Base-by-base conservation (phyloP, 2,797 vertebrate genomes). In the Brachyrhaphis roseni region DNA sequence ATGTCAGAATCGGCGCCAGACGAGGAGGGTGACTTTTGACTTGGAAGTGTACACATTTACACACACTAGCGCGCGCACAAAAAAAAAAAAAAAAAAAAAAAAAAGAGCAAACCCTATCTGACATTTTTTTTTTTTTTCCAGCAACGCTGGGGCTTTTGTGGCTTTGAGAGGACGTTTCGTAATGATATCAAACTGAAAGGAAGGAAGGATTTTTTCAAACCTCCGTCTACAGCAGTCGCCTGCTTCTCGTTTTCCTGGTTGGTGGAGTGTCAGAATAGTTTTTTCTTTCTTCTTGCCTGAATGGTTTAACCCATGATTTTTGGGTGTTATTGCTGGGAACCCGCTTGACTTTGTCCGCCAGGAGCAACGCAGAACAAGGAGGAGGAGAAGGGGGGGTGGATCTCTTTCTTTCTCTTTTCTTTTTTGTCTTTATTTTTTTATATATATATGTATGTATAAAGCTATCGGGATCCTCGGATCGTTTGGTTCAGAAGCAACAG, bases 171-270 rank as follows among this genome's bases (percentile, higher is more conserved):
- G 94, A 94, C 93, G 93, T 95, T 94, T 95, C 94, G 95, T 95
- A 94, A 95, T 92, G 93, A 92, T 92, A 88, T 88, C 84, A 95
- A 93, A 94, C 89, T 93, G 92, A 95, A 91, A 95, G 94, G 94
- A 95, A 95, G 94, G 93, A 95, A 94, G 93, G 93, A 85, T 95
- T 94, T 92, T 64, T 94, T 93, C 86, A 80, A 83, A 72, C 80
- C 91, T 88, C 87, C 80, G 70, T 89, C 83, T 91, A 83, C 90
- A 93, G 82, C 83, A 70, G 66, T 43, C 90, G 86, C 84, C 86
- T 88, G 86, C 86, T 90, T 81, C 88, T 89, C 90, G 90, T 94
- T 92, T 93, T 91, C 91, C 93, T 94, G 95, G 74, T 62, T 64
- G 91, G 85, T 76, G 89, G 90, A 92, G 92, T 87, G 82, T 77